These are phyloP conservation scores for Phallusia fumigata DNA, from an alignment of 23 tunicate species.

Conservation along the genomic window DNA sequence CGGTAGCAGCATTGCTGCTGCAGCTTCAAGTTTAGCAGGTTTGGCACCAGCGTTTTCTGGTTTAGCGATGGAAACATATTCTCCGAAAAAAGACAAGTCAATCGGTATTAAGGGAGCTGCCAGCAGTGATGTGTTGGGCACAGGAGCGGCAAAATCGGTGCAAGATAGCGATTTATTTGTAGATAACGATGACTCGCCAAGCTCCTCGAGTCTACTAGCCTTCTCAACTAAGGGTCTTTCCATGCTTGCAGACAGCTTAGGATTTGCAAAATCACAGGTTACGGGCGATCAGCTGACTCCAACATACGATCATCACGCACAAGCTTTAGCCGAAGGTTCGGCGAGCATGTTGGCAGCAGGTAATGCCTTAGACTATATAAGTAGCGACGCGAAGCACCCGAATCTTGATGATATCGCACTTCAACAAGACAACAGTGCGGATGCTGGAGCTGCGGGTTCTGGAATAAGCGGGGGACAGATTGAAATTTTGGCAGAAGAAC, in stretches of 20 bases:
- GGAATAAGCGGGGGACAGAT: not conserved
- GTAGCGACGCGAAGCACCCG: not conserved
- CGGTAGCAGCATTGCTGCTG: conserved; percentile 19
- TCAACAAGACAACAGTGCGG: not conserved
- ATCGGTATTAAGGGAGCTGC: not conserved
- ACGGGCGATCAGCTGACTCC: not conserved
- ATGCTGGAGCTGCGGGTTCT: conserved; percentile 8
- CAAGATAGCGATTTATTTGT: not conserved
- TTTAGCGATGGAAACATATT: not conserved
- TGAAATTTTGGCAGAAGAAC: conserved; percentile 30
- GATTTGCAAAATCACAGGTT: not conserved
- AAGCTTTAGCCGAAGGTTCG: not conserved
- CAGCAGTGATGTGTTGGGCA: not conserved
- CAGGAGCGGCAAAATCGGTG: not conserved
- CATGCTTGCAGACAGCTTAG: not conserved
- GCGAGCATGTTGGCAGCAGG: not conserved
- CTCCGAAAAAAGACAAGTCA: not conserved
- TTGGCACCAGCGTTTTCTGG: not conserved
- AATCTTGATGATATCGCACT: not conserved
- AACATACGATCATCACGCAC: not conserved
- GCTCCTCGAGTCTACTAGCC: not conserved
- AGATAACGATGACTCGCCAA: not conserved
- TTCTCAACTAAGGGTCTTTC: not conserved
- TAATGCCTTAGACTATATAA: not conserved
- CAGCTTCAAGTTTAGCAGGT: conserved; percentile 3